Evolutionary conservation across 2,113 vertebrate genomes (phyloP).

Genomic region (Regulus satrapa): DNA sequence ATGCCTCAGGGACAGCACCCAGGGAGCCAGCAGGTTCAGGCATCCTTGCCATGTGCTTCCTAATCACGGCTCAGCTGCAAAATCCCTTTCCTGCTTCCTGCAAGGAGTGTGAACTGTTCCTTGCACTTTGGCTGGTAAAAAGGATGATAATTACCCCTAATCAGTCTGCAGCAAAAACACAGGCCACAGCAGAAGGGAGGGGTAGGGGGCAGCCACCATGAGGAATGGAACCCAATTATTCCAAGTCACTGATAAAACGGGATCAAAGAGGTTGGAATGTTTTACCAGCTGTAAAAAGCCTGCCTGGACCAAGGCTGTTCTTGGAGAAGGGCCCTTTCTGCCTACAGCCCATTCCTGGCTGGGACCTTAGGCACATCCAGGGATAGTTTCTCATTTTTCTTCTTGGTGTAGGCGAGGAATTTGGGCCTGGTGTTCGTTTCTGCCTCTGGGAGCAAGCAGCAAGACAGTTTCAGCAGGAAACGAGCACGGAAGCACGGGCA

Average conservation of each 20-base stretch:
- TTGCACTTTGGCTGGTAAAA: conserved; percentile 15
- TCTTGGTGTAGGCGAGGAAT: neutral
- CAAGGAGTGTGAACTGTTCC: conserved; percentile 11
- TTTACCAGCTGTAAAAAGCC: neutral
- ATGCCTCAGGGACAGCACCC: neutral
- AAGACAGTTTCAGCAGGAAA: neutral
- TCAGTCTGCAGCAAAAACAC: conserved; percentile 16
- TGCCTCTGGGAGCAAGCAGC: neutral
- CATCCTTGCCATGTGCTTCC: conserved; percentile 1
- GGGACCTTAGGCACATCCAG: neutral
- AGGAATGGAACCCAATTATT: conserved; percentile 24
- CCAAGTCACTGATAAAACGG: neutral
- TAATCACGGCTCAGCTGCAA: neutral
- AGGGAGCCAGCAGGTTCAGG: neutral
- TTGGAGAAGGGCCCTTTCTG: neutral
- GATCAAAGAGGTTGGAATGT: neutral
- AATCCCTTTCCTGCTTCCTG: conserved; percentile 13
- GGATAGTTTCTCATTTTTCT: neutral
- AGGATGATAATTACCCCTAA: conserved; percentile 46
- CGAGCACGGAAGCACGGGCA: accelerated
- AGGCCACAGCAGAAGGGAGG: neutral
- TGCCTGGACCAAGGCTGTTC: neutral
- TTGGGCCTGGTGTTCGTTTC: neutral
- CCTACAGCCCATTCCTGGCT: neutral
- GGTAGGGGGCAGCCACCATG: neutral